Evolutionary conservation across 2,113 vertebrate species (phyloP).

Genomic region (Scolopax mira): DNA sequence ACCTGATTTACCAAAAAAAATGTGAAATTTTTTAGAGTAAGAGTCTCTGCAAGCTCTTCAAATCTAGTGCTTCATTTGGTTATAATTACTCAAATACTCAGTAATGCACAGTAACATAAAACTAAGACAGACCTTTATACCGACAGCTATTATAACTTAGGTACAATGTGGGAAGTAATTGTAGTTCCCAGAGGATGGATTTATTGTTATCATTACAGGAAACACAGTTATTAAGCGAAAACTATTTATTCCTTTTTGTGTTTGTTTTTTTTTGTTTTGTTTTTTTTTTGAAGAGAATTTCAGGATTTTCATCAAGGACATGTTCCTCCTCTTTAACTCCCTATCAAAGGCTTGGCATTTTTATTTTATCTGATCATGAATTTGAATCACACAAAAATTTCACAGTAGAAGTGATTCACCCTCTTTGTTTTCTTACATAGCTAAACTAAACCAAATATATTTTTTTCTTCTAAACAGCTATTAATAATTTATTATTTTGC

Average conservation of each 20-base stretch:
- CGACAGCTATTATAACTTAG: not conserved
- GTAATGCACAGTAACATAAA: not conserved
- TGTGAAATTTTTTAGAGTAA: not conserved
- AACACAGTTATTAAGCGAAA: not conserved
- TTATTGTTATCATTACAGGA: not conserved
- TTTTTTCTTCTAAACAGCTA: not conserved
- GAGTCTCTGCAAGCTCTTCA: not conserved
- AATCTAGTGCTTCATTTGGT: not conserved
- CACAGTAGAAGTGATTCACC: not conserved
- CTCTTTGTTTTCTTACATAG: not conserved
- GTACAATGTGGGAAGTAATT: not conserved
- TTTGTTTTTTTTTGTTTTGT: not conserved
- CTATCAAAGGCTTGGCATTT: not conserved
- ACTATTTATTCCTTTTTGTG: not conserved
- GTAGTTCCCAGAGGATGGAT: not conserved
- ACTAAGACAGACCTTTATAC: not conserved
- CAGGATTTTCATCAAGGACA: not conserved
- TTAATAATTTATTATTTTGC: no score
- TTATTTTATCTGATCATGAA: not conserved
- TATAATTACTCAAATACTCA: not conserved
- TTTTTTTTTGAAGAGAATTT: not conserved
- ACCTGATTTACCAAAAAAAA: not conserved
- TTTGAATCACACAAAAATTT: not conserved
- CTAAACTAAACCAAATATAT: not conserved
- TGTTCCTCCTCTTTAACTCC: not conserved